These are phyloP conservation scores for Pheosia tremula DNA, from an alignment of 2,888 invertebrate species.

Conservation along the genomic window DNA sequence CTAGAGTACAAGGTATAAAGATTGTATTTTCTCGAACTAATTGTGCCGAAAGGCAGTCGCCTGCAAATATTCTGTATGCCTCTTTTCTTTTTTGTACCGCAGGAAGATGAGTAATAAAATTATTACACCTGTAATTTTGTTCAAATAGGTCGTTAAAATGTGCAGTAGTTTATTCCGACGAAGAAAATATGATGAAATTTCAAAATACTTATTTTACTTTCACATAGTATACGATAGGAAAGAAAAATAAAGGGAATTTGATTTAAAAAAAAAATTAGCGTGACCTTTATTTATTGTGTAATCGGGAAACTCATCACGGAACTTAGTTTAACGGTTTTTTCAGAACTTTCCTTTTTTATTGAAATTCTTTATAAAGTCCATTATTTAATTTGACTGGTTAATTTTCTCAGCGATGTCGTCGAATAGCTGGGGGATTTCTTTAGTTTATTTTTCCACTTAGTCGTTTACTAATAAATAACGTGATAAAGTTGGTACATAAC, in stretches of 20 bases:
- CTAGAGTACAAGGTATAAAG: not conserved
- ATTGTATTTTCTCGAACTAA: not conserved
- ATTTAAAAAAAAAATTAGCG: constrained; percentile 31
- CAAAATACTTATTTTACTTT: too few species aligned
- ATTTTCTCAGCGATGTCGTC: constrained; percentile 22
- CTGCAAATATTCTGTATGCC: not conserved
- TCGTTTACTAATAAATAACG: not conserved
- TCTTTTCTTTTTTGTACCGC: constrained; percentile 12
- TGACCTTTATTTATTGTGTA: constrained; percentile 50
- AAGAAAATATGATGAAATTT: too few species aligned
- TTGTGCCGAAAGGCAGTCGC: not conserved
- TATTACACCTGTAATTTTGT: too few species aligned
- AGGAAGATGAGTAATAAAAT: constrained; percentile 19
- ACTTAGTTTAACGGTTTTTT: constrained; percentile 48
- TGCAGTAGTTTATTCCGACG: too few species aligned
- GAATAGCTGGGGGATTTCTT: constrained; percentile 15
- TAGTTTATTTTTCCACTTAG: constrained; percentile 11
- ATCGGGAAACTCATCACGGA: constrained; percentile 45
- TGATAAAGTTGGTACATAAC: constrained; percentile 15
- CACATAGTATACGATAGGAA: too few species aligned
- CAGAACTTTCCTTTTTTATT: constrained; percentile 52
- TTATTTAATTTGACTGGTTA: constrained; percentile 51
- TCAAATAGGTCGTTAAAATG: too few species aligned
- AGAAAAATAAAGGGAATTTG: not conserved
- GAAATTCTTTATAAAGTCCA: constrained; percentile 44